Percentiles rank a stretch among this genome's conserved stretches.
These are phyloP conservation scores for Chelmon rostratus DNA, from an alignment of 2,797 vertebrate genomes.

Conservation along the genomic window DNA sequence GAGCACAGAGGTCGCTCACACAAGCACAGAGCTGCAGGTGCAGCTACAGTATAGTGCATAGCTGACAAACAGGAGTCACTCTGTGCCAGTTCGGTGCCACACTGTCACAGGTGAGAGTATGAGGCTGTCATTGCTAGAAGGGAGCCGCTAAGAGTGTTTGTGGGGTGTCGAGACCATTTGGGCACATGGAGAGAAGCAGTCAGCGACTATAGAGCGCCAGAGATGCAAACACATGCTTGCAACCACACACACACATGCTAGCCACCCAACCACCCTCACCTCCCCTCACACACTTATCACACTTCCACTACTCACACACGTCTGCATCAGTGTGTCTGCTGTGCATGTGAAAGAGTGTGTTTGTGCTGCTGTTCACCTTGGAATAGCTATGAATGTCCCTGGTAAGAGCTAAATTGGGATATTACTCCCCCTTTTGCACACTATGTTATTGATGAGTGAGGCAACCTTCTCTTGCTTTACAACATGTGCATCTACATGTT, in stretches of 20 bases:
- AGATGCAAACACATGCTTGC: constrained; percentile 13
- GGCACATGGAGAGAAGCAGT: constrained; percentile 15
- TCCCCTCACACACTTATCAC: constrained; percentile 16
- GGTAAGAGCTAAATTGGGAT: constrained; percentile 12
- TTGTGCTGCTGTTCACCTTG: constrained; percentile 21
- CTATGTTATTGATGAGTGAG: constrained; percentile 25
- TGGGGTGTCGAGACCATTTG: constrained; percentile 19
- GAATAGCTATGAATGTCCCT: constrained; percentile 25
- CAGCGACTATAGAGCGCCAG: constrained; percentile 23
- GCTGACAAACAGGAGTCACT: constrained; percentile 54
- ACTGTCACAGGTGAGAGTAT: constrained; percentile 40
- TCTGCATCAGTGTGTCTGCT: constrained; percentile 28
- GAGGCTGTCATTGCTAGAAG: constrained; percentile 14
- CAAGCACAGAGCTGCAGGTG: constrained; percentile 60
- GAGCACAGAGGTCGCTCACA: constrained; percentile 59
- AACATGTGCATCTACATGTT: constrained; percentile 14
- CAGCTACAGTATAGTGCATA: constrained; percentile 29
- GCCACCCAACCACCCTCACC: neutral
- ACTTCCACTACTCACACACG: constrained; percentile 9
- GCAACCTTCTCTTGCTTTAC: constrained; percentile 6
- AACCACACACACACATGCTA: constrained; percentile 15
- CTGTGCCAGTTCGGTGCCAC: constrained; percentile 27
- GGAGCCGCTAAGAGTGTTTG: constrained; percentile 31
- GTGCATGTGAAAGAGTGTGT: constrained; percentile 23
- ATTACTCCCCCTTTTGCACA: constrained; percentile 24